Percentiles rank a stretch among this genome's conserved stretches.
phyloP scores from a whole-genome alignment of 2,797 vertebrate species.

The Acipenser oxyrinchus region DNA sequence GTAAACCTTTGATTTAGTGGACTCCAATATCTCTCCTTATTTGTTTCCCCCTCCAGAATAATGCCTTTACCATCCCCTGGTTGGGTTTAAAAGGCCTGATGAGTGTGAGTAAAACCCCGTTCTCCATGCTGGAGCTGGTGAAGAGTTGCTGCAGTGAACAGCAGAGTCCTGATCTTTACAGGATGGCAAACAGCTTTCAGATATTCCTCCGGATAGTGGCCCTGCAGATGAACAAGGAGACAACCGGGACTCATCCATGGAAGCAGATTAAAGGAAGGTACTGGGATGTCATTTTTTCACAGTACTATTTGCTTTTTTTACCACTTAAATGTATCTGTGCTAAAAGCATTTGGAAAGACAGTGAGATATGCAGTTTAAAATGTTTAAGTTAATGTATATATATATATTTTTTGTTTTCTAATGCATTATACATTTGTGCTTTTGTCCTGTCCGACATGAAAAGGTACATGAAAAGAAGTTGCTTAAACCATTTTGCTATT shows the following conservation, averaged over 20 bases:
- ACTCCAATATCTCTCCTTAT: too few species aligned
- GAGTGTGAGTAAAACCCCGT: constrained; percentile 69
- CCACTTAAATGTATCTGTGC: too few species aligned
- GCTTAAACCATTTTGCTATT: too few species aligned
- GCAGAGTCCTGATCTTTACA: constrained; percentile 64
- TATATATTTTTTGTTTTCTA: too few species aligned
- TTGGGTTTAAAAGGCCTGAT: constrained; percentile 76
- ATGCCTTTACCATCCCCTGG: constrained; percentile 80
- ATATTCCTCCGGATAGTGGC: constrained; percentile 89
- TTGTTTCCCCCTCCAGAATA: constrained; percentile 53
- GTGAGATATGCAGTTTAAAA: too few species aligned
- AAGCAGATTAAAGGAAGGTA: constrained; percentile 98
- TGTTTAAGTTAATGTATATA: too few species aligned
- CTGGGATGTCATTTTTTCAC: constrained; percentile 10
- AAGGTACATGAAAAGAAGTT: too few species aligned
- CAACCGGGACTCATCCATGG: constrained; percentile 70
- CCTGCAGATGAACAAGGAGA: constrained; percentile 69
- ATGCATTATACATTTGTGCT: too few species aligned
- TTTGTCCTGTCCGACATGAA: too few species aligned
- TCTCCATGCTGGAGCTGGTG: constrained; percentile 74
- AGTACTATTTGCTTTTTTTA: too few species aligned
- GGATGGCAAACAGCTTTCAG: constrained; percentile 81
- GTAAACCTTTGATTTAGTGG: too few species aligned
- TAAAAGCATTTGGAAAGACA: too few species aligned
- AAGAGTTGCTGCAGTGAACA: constrained; percentile 68